Base-by-base conservation (phyloP, 2,888 invertebrate genomes). In the Drosophila vallismaia region DNA sequence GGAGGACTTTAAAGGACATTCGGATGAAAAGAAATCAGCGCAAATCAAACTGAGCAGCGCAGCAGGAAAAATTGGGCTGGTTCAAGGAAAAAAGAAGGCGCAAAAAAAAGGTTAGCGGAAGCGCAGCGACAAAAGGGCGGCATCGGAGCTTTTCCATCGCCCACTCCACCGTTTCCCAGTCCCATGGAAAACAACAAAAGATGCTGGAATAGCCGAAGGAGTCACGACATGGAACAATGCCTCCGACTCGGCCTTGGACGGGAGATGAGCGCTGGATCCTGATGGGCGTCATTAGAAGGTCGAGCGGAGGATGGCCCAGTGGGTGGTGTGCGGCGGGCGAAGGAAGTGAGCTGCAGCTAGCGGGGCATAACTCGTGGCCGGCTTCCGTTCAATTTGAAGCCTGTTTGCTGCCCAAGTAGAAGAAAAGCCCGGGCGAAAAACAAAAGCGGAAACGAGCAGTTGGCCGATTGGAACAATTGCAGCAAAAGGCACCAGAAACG, bases 371-470 rank as follows among this genome's bases (percentile, higher is more conserved):
- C 82, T 85, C 79, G 83, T 79, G 76, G 71, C 76, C 46, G 54
- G 84, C 79, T 83, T 83, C 83, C 83, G 86, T 83, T 86, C 84
- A 83, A 83, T 86, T 83, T 83, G 83, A 86, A 86, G 83, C 81
- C 84, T 83, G 86, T 83, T 86, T 86, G 81, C 74, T 76, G 79
- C 76, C 79, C 74, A 77, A 76, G 79, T 68, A 74, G 72, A 85
- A 74, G 82, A 68, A 84, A 69, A 72, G 70, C 70, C 68, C 71
- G 52, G 55, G 62, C 72, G 75, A 79, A 81, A 82, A 85, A 85
- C 81, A 82, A 85, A 77, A 68, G 71, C 86, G 81, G 86, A 82
- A 82, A 71, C 83, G 86, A 82, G 53, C 86, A 85, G 82, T 85
- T 82, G 86, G 86, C 71, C 82, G 83, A 85, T 79, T 82, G 86